Conservation (phyloP, 2,113 vertebrate genomes). For the Gopherus evgoodei region DNA sequence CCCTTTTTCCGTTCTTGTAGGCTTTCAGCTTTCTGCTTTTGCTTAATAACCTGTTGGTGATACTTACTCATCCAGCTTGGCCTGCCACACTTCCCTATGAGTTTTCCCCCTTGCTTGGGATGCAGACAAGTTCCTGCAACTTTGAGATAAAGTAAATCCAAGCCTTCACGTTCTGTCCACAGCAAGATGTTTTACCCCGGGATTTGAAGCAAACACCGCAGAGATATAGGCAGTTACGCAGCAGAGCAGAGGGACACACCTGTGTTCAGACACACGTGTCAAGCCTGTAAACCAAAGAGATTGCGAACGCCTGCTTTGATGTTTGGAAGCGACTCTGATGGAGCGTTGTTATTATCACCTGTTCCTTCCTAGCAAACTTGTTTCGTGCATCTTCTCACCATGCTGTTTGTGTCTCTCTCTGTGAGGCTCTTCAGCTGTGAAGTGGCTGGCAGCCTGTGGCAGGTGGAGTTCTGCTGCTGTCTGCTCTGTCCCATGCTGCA, state of each 20-base stretch:
- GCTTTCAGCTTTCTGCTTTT: too few relatives aligned
- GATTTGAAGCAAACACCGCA: rapidly evolving
- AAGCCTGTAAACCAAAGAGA: background rate
- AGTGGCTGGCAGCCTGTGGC: background rate
- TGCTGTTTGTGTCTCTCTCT: rapidly evolving
- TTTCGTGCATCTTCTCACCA: background rate
- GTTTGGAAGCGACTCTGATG: background rate
- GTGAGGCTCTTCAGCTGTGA: rapidly evolving
- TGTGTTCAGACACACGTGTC: rapidly evolving
- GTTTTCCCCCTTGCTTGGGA: too few relatives aligned
- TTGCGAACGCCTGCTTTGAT: background rate
- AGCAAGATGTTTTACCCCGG: background rate
- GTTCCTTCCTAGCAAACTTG: background rate
- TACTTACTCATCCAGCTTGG: too few relatives aligned
- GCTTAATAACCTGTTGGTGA: too few relatives aligned
- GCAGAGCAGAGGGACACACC: background rate
- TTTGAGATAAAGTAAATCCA: too few relatives aligned
- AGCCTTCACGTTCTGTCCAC: background rate
- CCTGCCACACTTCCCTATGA: too few relatives aligned
- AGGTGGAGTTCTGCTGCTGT: background rate
- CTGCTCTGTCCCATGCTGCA: background rate
- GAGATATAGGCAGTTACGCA: background rate
- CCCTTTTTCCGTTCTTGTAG: too few relatives aligned
- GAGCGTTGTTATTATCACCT: rapidly evolving
- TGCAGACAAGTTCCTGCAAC: too few relatives aligned